phyloP scores from a whole-genome alignment of 1,140 invertebrate species.

The Calliopsis andreniformis region DNA sequence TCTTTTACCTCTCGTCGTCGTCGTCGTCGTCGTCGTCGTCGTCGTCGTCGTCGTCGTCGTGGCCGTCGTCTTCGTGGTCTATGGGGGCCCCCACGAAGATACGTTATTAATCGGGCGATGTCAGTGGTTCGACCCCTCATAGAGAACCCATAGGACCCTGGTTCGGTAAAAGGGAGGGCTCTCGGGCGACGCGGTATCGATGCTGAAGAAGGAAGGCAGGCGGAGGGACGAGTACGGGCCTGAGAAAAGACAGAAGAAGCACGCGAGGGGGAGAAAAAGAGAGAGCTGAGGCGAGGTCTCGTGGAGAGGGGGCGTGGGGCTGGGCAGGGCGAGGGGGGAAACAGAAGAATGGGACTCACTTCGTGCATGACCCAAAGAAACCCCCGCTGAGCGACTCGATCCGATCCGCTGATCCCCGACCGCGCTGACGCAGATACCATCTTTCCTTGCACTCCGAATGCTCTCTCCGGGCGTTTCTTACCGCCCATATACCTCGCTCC shows the following conservation, averaged over 20 bases:
- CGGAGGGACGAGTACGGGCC: slow-evolving; percentile 10
- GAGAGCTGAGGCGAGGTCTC: not conserved
- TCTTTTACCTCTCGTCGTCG: too few relatives aligned
- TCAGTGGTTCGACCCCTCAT: slow-evolving; percentile 73
- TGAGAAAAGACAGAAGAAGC: slow-evolving; percentile 47
- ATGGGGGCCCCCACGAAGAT: slow-evolving; percentile 65
- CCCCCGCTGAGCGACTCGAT: slow-evolving; percentile 77
- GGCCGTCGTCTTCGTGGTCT: slow-evolving; percentile 53
- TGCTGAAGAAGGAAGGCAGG: slow-evolving; percentile 18
- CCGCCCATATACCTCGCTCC: slow-evolving; percentile 64
- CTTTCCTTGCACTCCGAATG: slow-evolving; percentile 74
- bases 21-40: too few relatives aligned
- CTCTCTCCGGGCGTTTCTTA: slow-evolving; percentile 64
- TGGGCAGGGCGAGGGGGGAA: slow-evolving; percentile 35
- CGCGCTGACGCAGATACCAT: slow-evolving; percentile 76
- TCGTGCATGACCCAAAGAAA: slow-evolving; percentile 78
- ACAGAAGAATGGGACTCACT: slow-evolving; percentile 75
- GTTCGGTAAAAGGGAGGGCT: slow-evolving; percentile 55
- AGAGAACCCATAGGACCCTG: slow-evolving; percentile 68
- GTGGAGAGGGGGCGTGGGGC: slow-evolving; percentile 43
- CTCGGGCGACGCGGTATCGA: not conserved
- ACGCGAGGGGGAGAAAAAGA: not conserved
- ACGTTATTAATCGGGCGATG: slow-evolving; percentile 70
- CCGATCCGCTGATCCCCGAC: slow-evolving; percentile 77
- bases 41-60: slow-evolving; percentile 31